phyloP scores from a whole-genome alignment of 2,888 invertebrate species.

The Leptopilina drosophilae region DNA sequence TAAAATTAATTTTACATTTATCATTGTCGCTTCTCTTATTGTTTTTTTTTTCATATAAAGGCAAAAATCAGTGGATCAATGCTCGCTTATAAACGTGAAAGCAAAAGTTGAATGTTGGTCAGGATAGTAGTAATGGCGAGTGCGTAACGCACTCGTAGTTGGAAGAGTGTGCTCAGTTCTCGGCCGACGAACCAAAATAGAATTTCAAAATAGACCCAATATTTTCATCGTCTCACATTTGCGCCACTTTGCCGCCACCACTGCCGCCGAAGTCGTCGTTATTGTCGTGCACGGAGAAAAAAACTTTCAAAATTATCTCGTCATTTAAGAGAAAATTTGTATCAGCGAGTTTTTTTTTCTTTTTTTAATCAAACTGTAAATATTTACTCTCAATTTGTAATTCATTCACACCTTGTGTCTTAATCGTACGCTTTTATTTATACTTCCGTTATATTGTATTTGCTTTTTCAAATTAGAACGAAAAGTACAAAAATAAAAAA shows the following conservation, averaged over 20 bases:
- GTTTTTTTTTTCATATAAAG: no score
- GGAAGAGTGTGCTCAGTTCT: slow-evolving; percentile 61
- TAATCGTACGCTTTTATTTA: no score
- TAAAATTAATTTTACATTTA: neutral
- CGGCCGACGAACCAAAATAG: slow-evolving; percentile 75
- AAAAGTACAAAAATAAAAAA: no score
- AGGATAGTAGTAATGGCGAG: slow-evolving; percentile 41
- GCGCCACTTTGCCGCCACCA: slow-evolving; percentile 71
- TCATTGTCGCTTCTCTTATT: neutral
- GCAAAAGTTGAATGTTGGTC: slow-evolving; percentile 22
- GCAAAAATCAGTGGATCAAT: slow-evolving; percentile 7
- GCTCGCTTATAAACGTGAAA: slow-evolving; percentile 34
- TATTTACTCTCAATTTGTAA: no score
- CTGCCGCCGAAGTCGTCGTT: slow-evolving; percentile 54
- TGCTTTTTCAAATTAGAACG: no score
- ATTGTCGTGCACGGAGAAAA: slow-evolving; percentile 34
- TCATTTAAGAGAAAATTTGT: neutral
- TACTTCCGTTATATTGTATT: no score
- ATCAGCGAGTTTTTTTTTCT: neutral
- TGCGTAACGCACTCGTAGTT: slow-evolving; percentile 54
- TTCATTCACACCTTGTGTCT: no score
- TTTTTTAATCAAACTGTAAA: no score
- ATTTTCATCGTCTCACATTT: slow-evolving; percentile 77
- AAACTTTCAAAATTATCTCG: slow-evolving; percentile 6
- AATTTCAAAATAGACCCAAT: slow-evolving; percentile 77